Percentiles rank a stretch among this genome's conserved stretches.
phyloP scores from a whole-genome alignment of 2,888 invertebrate genomes.

The Melitaea athalia region DNA sequence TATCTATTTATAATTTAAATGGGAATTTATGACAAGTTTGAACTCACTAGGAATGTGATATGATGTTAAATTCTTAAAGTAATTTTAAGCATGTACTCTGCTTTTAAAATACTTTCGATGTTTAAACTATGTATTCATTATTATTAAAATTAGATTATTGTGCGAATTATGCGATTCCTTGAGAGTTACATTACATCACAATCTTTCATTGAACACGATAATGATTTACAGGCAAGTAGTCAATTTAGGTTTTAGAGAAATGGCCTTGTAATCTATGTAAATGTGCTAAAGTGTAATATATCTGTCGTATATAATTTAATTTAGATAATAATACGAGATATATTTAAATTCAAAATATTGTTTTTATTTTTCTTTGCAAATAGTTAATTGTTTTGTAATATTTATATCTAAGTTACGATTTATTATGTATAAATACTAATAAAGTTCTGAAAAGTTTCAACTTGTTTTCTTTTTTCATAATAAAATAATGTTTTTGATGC shows the following conservation, averaged over 20 bases:
- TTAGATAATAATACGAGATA: constrained; percentile 56
- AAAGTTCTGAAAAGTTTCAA: constrained; percentile 39
- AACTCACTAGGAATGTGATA: constrained; percentile 33
- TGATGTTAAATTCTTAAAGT: constrained; percentile 33
- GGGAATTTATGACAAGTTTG: constrained; percentile 34
- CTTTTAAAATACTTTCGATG: constrained; percentile 33
- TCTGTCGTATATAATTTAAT: constrained; percentile 61
- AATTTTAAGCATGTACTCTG: constrained; percentile 36
- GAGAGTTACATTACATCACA: constrained; percentile 38
- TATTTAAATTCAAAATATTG: constrained; percentile 68
- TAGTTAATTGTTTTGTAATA: constrained; percentile 74
- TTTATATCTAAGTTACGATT: constrained; percentile 67
- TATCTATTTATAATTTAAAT: constrained; percentile 47
- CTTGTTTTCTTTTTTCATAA: background rate
- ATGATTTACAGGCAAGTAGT: constrained; percentile 41
- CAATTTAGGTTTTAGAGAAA: constrained; percentile 48
- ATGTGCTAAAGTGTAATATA: constrained; percentile 71
- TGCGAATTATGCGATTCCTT: constrained; percentile 8
- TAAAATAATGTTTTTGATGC: background rate
- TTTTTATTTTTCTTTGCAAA: constrained; percentile 61
- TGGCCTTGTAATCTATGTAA: constrained; percentile 77
- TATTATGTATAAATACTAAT: constrained; percentile 60
- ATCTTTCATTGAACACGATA: constrained; percentile 39
- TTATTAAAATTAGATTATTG: constrained; percentile 30
- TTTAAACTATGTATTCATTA: constrained; percentile 28